These are phyloP conservation scores for Amiota mariae DNA, from an alignment of 2,888 invertebrate genomes.

Conservation along the genomic window DNA sequence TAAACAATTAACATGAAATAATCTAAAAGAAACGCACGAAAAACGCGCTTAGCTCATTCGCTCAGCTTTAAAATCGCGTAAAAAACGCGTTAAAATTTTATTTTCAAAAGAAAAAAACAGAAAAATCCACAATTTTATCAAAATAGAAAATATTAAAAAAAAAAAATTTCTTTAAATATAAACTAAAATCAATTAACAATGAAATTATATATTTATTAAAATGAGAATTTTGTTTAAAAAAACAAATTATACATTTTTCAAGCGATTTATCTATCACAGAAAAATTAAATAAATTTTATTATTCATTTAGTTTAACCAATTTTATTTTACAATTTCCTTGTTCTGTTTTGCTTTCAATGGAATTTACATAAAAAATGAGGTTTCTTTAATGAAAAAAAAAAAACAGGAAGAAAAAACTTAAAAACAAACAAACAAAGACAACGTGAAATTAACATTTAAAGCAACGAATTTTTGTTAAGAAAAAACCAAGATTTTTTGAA, in stretches of 20 bases:
- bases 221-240: no score
- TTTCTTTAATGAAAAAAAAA: not conserved
- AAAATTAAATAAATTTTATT: no score
- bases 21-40: not conserved
- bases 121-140: no score
- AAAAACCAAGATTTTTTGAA: no score
- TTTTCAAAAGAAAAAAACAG: not conserved
- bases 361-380: no score
- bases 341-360: not conserved
- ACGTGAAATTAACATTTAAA: not conserved
- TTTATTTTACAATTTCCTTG: not conserved
- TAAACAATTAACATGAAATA: not conserved
- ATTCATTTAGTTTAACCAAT: no score
- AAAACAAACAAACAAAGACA: not conserved
- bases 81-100: constrained; percentile 1
- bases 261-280: no score
- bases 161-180: no score
- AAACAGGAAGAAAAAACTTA: not conserved
- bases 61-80: constrained; percentile 7
- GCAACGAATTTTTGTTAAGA: constrained; percentile 25
- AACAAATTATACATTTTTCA: no score
- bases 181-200: no score
- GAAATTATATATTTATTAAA: no score
- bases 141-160: no score
- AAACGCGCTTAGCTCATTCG: constrained; percentile 12